phyloP scores from a whole-genome alignment of 1,140 invertebrate genomes.

The Aplysia californica region DNA sequence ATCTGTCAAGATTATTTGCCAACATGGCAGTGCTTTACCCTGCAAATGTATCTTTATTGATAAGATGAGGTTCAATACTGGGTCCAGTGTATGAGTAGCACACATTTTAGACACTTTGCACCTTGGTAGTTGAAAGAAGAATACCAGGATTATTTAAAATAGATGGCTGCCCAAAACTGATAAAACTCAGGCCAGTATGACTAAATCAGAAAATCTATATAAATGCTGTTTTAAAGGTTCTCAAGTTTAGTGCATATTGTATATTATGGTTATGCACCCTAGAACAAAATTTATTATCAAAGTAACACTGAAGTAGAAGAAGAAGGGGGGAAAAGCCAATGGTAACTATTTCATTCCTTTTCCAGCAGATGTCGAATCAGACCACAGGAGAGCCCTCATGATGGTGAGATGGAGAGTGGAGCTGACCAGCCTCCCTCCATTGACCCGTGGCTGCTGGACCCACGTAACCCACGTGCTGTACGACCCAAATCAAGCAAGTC shows the following conservation, averaged over 20 bases:
- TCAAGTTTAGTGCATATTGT: not conserved
- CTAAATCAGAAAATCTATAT: not conserved
- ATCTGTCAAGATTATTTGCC: too few relatives aligned
- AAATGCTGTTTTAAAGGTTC: not conserved
- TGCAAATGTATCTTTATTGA: too few relatives aligned
- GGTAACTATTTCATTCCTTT: not conserved
- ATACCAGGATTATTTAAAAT: too few relatives aligned
- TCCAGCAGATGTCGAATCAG: constrained; percentile 6
- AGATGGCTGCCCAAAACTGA: too few relatives aligned
- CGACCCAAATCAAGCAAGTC: constrained; percentile 55
- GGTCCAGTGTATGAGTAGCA: too few relatives aligned
- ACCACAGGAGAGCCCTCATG: not conserved
- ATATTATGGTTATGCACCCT: not conserved
- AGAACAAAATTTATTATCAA: not conserved
- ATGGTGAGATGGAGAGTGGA: not conserved
- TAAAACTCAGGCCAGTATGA: not conserved
- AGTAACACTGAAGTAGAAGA: not conserved
- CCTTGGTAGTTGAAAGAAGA: too few relatives aligned
- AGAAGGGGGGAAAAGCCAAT: not conserved
- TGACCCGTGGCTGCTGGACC: constrained; percentile 49
- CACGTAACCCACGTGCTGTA: constrained; percentile 53
- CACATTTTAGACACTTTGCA: too few relatives aligned
- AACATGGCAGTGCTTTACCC: too few relatives aligned
- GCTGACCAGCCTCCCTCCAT: not conserved
- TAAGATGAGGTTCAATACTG: too few relatives aligned